Evolutionary conservation across 2,113 vertebrate genomes (phyloP).

Genomic region (Eolophus roseicapilla): DNA sequence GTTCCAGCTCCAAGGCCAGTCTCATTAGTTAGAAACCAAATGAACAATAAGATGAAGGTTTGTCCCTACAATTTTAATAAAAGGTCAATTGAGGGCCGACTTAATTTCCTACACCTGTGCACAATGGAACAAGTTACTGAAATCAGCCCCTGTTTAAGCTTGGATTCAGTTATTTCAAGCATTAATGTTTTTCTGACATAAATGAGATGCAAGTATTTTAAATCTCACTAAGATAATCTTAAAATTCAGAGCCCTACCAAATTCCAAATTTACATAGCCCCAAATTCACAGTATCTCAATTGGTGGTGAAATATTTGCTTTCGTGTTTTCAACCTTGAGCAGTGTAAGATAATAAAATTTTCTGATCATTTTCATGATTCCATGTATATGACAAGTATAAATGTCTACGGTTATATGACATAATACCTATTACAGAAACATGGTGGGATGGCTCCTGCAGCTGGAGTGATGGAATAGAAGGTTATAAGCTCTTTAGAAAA

Average conservation of each 20-base stretch:
- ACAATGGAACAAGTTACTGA: neutral
- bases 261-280: neutral
- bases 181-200: neutral
- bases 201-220: neutral
- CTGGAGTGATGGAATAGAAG: no score
- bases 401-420: no score
- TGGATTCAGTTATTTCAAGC: neutral
- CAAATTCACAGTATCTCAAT: neutral
- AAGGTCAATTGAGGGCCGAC: neutral
- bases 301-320: neutral
- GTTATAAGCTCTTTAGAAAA: no score
- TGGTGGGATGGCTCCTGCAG: no score
- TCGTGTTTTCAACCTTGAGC: neutral
- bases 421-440: no score
- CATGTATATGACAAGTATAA: neutral
- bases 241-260: neutral
- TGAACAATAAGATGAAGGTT: neutral
- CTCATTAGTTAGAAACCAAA: constrained; percentile 21
- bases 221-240: neutral
- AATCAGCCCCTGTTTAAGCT: neutral
- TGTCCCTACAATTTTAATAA: neutral
- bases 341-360: neutral
- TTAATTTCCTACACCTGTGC: neutral
- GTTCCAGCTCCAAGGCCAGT: neutral
- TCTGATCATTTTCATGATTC: neutral